Evolutionary conservation across 2,797 vertebrate genomes (phyloP), one percentile per base, ranked within the genome.

Genomic region (Amblyopsis hoosieri): DNA sequence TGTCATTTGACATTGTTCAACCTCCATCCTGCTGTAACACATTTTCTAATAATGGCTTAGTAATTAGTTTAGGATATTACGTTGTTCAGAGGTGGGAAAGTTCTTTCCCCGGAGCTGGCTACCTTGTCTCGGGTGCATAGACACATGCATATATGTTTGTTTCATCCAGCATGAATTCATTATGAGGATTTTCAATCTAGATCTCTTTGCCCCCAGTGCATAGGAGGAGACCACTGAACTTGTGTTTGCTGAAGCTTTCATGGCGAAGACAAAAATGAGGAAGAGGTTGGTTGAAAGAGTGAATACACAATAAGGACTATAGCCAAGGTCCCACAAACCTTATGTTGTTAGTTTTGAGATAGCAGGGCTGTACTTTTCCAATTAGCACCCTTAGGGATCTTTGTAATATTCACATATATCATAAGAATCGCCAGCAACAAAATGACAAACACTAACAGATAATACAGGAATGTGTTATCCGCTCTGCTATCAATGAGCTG

Each of bases 151-250:
- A 91, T 88, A 80, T 89, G 88, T 92, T 92, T 94, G 91, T 91
- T 90, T 92, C 87, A 91, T 92, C 88, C 90, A 92, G 87, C 92
- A 90, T 92, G 85, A 92, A 92, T 92, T 91, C 88, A 91, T 92
- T 93, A 92, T 93, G 84, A 81, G 72, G 79, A 85, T 79, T 88
- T 92, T 91, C 89, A 91, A 93, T 94, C 89, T 86, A 80, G 84
- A 90, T 81, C 88, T 92, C 91, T 92, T 92, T 90, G 91, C 92
- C 93, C 87, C 88, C 75, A 91, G 91, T 90, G 33, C 78, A 86
- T 56, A 82, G 75, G 84, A 84, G 76, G 83, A 76, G 75, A 79
- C 79, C 78, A 83, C 64, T 49, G 65, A 78, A 72, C 67, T 79
- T 79, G 50, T 46, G 14, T 76, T 89, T 62, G 58, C 45, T 45